Conservation (phyloP, 2,113 vertebrate species). For the Sceloporus undulatus region DNA sequence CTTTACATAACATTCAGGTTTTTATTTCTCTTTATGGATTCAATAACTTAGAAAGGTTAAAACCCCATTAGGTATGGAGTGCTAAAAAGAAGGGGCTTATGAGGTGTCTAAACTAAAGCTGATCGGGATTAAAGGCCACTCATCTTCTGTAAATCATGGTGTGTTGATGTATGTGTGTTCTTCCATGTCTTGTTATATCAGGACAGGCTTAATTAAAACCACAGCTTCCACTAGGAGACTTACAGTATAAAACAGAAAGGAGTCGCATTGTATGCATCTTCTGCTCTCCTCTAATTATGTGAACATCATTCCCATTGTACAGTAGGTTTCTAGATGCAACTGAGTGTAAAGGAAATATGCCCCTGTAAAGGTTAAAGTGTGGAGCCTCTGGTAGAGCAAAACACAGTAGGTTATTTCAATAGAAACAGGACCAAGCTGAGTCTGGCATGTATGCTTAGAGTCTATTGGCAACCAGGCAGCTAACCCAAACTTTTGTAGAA, state of each 20-base stretch:
- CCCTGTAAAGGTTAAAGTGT: too few relatives aligned
- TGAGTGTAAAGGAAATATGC: too few relatives aligned
- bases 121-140: slow-evolving; percentile 32
- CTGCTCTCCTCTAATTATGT: background rate
- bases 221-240: slow-evolving; percentile 51
- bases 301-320: background rate
- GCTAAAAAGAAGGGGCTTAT: slow-evolving; percentile 18
- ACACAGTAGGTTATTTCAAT: background rate
- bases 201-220: slow-evolving; percentile 56
- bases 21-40: slow-evolving; percentile 29
- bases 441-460: too few relatives aligned
- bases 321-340: background rate
- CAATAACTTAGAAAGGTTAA: slow-evolving; percentile 9
- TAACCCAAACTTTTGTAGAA: too few relatives aligned
- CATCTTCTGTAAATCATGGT: slow-evolving; percentile 34
- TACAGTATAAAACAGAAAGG: slow-evolving; percentile 26
- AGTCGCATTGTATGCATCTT: background rate
- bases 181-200: slow-evolving; percentile 33
- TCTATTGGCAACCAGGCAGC: too few relatives aligned
- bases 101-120: slow-evolving; percentile 31
- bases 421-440: background rate
- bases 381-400: background rate
- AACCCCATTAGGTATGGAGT: slow-evolving; percentile 34
- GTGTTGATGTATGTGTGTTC: background rate
- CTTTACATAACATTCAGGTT: slow-evolving; percentile 32